Evolutionary conservation across 2,888 invertebrate species (phyloP), one percentile per base, ranked within the genome.

Genomic region (Isoperla grammatica): DNA sequence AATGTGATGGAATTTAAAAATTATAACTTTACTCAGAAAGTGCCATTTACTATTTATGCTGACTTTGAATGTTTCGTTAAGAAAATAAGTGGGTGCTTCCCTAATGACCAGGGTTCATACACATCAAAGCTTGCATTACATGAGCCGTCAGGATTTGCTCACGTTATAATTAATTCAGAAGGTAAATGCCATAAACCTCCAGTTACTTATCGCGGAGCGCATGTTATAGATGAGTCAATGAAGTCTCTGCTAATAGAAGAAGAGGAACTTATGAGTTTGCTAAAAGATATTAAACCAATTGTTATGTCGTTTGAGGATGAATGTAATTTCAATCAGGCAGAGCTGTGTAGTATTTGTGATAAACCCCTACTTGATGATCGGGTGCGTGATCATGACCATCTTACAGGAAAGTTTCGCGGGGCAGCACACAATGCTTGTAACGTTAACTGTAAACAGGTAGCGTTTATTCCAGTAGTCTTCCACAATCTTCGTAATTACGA

Each of bases 381-480:
- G 45, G 69, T 69, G 19, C 49, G 60, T 2, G 69, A 71, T 62
- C 70, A 72, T 60, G 57, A 61, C 57, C 70, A 71, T 60, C 57
- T 70, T 9, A 69, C 67, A 17, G 69, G 69, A 37, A 62, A n/a
- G n/a, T n/a, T n/a, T n/a, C n/a, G n/a, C n/a, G n/a, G n/a, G n/a
- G n/a, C n/a, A n/a, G n/a, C n/a, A n/a, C n/a, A n/a, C n/a, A n/a
- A n/a, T n/a, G n/a, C n/a, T n/a, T n/a, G n/a, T n/a, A n/a, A n/a
- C n/a, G n/a, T n/a, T n/a, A n/a, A n/a, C n/a, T n/a, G n/a, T n/a
- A n/a, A n/a, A n/a, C n/a, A n/a, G n/a, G n/a, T n/a, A n/a, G n/a
- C n/a, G n/a, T n/a, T n/a, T n/a, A n/a, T n/a, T n/a, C n/a, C n/a
- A n/a, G n/a, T n/a, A n/a, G n/a, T n/a, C n/a, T n/a, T n/a, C n/a